Evolutionary conservation across 1,140 invertebrate species (phyloP).

Genomic region (Scaptomyza graminum): DNA sequence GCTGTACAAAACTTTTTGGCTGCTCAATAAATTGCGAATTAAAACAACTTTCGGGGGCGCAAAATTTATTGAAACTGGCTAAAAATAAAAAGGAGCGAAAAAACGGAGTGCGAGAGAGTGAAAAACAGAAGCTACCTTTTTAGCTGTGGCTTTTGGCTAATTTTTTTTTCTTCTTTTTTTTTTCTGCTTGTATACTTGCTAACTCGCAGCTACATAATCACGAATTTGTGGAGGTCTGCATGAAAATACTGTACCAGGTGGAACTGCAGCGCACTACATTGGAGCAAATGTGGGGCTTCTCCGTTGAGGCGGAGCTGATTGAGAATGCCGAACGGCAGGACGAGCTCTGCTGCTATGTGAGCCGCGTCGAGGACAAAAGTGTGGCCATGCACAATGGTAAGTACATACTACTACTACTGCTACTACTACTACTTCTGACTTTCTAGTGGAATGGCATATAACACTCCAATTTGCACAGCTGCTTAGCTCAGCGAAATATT

Average conservation of each 20-base stretch:
- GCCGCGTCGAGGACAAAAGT: constrained; percentile 96
- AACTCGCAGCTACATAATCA: constrained; percentile 93
- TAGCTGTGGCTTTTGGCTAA: constrained; percentile 48
- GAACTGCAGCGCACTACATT: constrained; percentile 94
- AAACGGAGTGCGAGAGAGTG: neutral
- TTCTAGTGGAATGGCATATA: too few species aligned
- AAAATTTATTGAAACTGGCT: constrained; percentile 58
- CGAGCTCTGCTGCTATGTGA: constrained; percentile 98
- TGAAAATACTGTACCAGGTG: constrained; percentile 98
- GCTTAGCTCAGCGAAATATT: constrained; percentile 32
- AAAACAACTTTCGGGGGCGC: constrained; percentile 58
- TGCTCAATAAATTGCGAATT: constrained; percentile 72
- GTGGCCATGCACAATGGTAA: constrained; percentile 97
- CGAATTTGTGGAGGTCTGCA: constrained; percentile 97
- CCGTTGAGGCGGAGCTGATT: constrained; percentile 97
- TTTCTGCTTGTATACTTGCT: constrained; percentile 9
- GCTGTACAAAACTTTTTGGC: constrained; percentile 54
- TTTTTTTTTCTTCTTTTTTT: constrained; percentile 25
- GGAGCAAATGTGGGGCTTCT: constrained; percentile 99
- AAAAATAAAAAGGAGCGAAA: constrained; percentile 8
- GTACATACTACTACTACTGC: constrained; percentile 35
- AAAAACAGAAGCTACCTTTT: constrained; percentile 13
- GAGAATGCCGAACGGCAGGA: constrained; percentile 98
- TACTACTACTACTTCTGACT: too few species aligned
- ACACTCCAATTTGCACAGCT: constrained; percentile 29